Evolutionary conservation across 2,113 vertebrate genomes (phyloP).

Genomic region (Daubentonia madagascariensis): DNA sequence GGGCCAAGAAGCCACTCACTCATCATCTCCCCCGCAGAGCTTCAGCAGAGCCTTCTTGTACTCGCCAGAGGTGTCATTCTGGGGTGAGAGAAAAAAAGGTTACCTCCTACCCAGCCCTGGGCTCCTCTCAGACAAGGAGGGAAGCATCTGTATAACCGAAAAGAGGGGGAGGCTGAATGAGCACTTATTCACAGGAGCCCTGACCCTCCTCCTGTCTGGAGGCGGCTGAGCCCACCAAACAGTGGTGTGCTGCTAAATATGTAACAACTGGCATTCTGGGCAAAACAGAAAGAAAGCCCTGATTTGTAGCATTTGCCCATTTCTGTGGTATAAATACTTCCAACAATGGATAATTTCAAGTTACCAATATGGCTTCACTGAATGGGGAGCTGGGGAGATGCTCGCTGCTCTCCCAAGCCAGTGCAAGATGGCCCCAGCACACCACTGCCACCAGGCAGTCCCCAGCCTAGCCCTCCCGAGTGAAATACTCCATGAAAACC

Average conservation of each 20-base stretch:
- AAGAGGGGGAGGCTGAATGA: not conserved
- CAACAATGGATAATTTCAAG: not conserved
- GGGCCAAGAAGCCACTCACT: conserved; percentile 85
- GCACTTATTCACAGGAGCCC: not conserved
- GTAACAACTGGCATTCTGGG: not conserved
- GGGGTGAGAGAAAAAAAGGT: conserved; percentile 1
- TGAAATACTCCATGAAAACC: not conserved
- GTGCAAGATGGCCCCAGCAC: fast-evolving
- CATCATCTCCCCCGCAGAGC: conserved; percentile 96
- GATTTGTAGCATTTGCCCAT: not conserved
- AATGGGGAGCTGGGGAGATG: not conserved
- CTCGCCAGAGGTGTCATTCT: conserved; percentile 98
- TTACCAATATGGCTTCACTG: not conserved
- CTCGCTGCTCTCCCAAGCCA: not conserved
- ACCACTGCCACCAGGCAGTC: fast-evolving
- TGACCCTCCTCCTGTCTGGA: not conserved
- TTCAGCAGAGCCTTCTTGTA: conserved; percentile 96
- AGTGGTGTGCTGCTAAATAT: not conserved
- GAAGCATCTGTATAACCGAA: not conserved
- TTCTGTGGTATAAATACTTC: not conserved
- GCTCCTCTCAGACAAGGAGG: not conserved
- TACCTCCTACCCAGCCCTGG: not conserved
- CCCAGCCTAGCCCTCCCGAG: not conserved
- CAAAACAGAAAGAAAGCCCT: not conserved
- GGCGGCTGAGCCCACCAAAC: not conserved